Evolutionary conservation across 2,888 invertebrate genomes (phyloP).

Genomic region (Epistrophe grossulariae): DNA sequence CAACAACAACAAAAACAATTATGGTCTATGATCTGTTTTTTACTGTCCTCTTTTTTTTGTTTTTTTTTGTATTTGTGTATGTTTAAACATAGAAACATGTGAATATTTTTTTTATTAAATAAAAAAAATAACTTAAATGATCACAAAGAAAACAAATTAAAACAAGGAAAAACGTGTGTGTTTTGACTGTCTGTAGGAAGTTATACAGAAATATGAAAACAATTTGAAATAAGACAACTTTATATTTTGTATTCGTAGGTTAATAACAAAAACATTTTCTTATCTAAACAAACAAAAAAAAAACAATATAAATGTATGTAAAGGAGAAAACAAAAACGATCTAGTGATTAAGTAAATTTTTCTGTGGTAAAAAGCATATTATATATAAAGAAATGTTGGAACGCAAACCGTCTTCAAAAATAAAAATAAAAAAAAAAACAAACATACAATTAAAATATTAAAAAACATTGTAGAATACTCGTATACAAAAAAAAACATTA

Average conservation of each 20-base stretch:
- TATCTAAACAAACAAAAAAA: slow-evolving; percentile 41
- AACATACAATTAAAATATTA: slow-evolving; percentile 8
- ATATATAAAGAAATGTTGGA: slow-evolving; percentile 71
- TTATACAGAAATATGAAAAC: slow-evolving; percentile 30
- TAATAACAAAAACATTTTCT: slow-evolving; percentile 51
- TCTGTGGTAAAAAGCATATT: slow-evolving; percentile 74
- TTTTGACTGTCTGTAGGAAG: slow-evolving; percentile 67
- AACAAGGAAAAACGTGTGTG: slow-evolving; percentile 56
- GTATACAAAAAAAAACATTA: slow-evolving; percentile 17
- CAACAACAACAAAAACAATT: no score
- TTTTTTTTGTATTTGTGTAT: slow-evolving; percentile 50
- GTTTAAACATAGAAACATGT: slow-evolving; percentile 56
- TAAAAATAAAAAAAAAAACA: not conserved
- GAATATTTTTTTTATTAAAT: slow-evolving; percentile 55
- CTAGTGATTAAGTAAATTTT: slow-evolving; percentile 75
- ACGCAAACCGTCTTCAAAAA: slow-evolving; percentile 73
- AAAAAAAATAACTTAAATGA: slow-evolving; percentile 11
- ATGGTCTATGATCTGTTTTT: slow-evolving; percentile 19
- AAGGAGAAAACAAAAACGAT: slow-evolving; percentile 42
- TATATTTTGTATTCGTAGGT: slow-evolving; percentile 66
- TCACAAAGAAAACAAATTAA: slow-evolving; percentile 34
- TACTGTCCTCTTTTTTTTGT: no score
- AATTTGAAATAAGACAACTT: slow-evolving; percentile 36
- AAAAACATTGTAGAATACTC: slow-evolving; percentile 40
- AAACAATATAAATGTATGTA: slow-evolving; percentile 47